A percentile compares a stretch with the other conserved stretches of the same genome.
Conservation (phyloP, 1,140 invertebrate genomes). For the Drosophila erecta region DNA sequence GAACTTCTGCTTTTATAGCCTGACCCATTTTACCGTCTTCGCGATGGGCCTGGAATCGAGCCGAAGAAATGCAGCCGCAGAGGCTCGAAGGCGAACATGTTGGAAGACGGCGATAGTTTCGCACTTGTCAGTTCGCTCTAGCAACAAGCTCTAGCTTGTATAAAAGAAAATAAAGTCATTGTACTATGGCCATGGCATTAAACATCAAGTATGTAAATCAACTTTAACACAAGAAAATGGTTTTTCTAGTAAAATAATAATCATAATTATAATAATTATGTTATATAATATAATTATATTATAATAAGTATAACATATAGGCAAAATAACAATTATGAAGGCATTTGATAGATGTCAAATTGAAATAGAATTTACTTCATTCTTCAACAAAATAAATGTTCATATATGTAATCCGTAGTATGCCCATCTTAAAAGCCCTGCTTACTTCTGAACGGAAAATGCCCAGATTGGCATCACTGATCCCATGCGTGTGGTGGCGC, state of each 20-base stretch:
- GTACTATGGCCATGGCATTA: too few species aligned
- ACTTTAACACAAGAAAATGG: too few species aligned
- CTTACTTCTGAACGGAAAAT: background rate
- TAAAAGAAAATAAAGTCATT: too few species aligned
- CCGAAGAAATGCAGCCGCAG: slow-evolving; percentile 66
- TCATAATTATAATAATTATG: too few species aligned
- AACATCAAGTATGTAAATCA: too few species aligned
- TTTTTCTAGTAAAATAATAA: background rate
- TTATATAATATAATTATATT: too few species aligned
- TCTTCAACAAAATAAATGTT: background rate
- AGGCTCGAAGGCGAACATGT: slow-evolving; percentile 46
- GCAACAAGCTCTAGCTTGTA: too few species aligned
- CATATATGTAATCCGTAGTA: too few species aligned
- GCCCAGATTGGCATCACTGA: slow-evolving; percentile 1
- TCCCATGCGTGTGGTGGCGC: slow-evolving; percentile 15
- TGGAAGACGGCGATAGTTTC: slow-evolving; percentile 4
- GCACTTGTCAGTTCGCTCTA: background rate
- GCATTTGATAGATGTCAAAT: too few species aligned
- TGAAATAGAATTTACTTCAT: background rate
- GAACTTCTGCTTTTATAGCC: slow-evolving; percentile 86
- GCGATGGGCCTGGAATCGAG: slow-evolving; percentile 39
- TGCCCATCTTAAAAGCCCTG: too few species aligned
- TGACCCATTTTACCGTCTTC: slow-evolving; percentile 85
- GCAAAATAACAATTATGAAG: background rate
- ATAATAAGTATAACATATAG: background rate